Conservation (phyloP, 1,140 invertebrate genomes). For the Penaeus indicus region DNA sequence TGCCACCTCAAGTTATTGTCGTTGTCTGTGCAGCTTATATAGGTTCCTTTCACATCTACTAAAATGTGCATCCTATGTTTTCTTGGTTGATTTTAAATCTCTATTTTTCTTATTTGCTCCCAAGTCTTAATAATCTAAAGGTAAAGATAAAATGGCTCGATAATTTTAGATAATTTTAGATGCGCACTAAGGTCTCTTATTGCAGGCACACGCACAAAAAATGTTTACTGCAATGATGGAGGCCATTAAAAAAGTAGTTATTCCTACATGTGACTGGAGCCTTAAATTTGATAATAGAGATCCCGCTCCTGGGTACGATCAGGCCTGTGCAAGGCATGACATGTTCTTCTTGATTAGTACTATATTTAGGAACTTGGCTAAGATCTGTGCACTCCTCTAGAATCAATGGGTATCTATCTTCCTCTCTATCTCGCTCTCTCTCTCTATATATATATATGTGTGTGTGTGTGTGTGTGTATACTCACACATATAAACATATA, state of each 20-base stretch:
- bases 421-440: neutral
- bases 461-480: conserved; percentile 22
- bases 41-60: neutral
- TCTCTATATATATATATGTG: neutral
- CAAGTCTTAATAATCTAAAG: no score
- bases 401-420: neutral
- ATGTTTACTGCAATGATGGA: no score
- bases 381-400: neutral
- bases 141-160: no score
- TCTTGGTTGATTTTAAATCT: no score
- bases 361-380: neutral
- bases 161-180: no score
- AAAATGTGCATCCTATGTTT: no score
- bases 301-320: neutral
- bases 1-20: neutral
- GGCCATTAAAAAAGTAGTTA: no score
- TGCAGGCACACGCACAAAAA: no score
- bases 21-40: neutral
- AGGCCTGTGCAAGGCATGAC: neutral
- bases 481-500: neutral
- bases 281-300: neutral
- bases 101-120: no score
- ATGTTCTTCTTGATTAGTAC: neutral
- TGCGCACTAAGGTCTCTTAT: no score
- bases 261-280: neutral